Percentiles rank a stretch among this genome's conserved stretches.
Evolutionary conservation across 2,797 vertebrate genomes (phyloP).

Genomic region (Margarornis squamiger): DNA sequence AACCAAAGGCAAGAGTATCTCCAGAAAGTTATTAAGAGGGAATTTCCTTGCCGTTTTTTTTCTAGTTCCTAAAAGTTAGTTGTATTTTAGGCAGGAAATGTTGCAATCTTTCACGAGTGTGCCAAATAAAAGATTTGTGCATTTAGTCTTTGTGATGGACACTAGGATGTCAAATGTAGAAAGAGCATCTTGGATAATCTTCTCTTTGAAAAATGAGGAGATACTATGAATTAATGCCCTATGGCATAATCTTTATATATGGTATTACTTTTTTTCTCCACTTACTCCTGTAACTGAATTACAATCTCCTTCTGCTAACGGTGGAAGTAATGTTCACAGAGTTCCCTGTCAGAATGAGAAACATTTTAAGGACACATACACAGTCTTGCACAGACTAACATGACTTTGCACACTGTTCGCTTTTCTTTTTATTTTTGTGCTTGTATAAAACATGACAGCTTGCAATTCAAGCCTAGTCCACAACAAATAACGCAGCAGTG

Average conservation of each 20-base stretch:
- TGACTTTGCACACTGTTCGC: not conserved
- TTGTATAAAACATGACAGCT: not conserved
- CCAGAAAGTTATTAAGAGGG: not conserved
- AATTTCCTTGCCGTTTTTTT: not conserved
- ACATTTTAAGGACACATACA: not conserved
- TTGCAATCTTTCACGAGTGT: not conserved
- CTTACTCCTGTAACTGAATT: not conserved
- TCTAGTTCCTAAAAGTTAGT: not conserved
- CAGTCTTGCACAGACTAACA: not conserved
- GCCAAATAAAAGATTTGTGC: not conserved
- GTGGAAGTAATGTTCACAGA: not conserved
- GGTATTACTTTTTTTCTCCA: not conserved
- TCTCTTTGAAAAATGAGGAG: not conserved
- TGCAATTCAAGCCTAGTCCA: not conserved
- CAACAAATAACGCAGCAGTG: not conserved
- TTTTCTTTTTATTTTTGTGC: not conserved
- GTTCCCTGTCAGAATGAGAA: not conserved
- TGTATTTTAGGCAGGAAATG: not conserved
- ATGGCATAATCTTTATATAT: not conserved
- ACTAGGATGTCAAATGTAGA: not conserved
- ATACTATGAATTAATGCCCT: not conserved
- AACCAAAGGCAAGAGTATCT: not conserved
- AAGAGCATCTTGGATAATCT: not conserved
- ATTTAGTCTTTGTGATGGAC: not conserved
- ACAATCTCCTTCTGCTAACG: not conserved